Base-by-base conservation (phyloP, 2,888 invertebrate genomes). In the Barypeithes pellucidus region DNA sequence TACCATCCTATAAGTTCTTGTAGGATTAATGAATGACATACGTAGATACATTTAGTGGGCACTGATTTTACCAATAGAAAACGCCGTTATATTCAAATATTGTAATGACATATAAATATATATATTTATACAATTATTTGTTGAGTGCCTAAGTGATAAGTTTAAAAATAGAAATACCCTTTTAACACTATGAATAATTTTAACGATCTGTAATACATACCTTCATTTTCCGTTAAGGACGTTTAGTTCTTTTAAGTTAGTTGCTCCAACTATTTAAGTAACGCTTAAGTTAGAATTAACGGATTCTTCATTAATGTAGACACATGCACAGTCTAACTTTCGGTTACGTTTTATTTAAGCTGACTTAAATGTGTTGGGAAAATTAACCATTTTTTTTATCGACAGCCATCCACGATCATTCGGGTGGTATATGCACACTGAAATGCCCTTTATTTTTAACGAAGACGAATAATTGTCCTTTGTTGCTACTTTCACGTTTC, bases 141-240 rank as follows among this genome's bases (percentile, higher is more conserved):
- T 84, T 83, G 84, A 85, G 84, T 85, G 85, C 84, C 84, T 85
- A 84, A 81, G 80, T 60, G 77, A 80, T 82, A 83, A 80, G 81
- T 81, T 82, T 77, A 72, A 69, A 62, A 74, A 77, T 77, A 78
- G 71, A 62, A 66, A 36, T 75, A 71, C 68, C 76, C 72, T 43
- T 22, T 43, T 33, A 43, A 67, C 54, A 33, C 16, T 71, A 72
- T 73, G 70, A 73, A 73, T 70, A 73, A 75, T 77, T 79, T 76
- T 78, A 76, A 78, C 67, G 81, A 81, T 81, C 81, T 81, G 81
- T 79, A 78, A 78, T 79, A 79, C 29, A 29, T 29, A 29, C 76
- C 77, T 76, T 79, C 75, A 79, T 77, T 80, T 80, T 77, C 78
- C 76, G 79, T 80, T 80, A 79, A 79, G 54, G 9, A 57, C 54